phyloP scores from a whole-genome alignment of 2,888 invertebrate species.

The Latheticus oryzae region DNA sequence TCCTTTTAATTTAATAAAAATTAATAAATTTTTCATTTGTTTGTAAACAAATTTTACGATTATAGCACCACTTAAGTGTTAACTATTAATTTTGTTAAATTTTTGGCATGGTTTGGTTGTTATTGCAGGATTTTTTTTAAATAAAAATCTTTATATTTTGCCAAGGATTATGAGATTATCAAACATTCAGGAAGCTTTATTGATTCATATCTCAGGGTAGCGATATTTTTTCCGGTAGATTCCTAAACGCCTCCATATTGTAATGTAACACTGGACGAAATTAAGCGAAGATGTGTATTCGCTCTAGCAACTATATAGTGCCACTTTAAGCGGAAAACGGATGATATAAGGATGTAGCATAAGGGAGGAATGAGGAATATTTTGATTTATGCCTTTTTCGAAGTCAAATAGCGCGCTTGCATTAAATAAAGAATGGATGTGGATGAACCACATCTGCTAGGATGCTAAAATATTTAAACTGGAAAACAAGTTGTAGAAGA shows the following conservation, averaged over 20 bases:
- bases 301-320: constrained; percentile 3
- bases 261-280: constrained; percentile 10
- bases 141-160: not conserved
- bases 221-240: constrained; percentile 26
- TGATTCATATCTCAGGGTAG: constrained; percentile 13
- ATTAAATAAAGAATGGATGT: no score
- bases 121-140: not conserved
- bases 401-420: not conserved
- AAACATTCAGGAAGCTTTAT: no score
- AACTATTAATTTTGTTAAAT: constrained; percentile 20
- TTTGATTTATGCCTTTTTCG: constrained; percentile 4
- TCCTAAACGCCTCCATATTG: constrained; percentile 7
- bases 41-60: constrained; percentile 26
- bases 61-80: constrained; percentile 18
- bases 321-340: constrained; percentile 5
- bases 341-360: no score
- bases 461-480: no score
- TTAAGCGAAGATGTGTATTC: constrained; percentile 2
- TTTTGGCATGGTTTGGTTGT: constrained; percentile 11
- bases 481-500: no score
- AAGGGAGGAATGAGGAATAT: constrained; percentile 8
- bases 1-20: constrained; percentile 20
- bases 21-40: no score
- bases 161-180: constrained; percentile 8
- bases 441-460: no score